Evolutionary conservation across 2,113 vertebrate genomes (phyloP).

Genomic region (Steatornis caripensis): DNA sequence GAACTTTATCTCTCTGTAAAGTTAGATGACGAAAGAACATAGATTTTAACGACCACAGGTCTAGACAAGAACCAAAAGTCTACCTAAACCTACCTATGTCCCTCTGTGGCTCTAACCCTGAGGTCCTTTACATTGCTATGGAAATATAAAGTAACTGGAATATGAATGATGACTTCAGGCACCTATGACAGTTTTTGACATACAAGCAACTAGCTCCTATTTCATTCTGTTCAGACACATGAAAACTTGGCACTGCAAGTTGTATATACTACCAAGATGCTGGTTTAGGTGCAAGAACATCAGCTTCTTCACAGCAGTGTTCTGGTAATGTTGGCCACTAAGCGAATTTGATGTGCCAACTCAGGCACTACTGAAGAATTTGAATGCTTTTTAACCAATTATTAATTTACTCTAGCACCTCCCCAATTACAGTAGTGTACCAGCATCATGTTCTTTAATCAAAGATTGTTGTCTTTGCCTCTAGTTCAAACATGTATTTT

Average conservation of each 20-base stretch:
- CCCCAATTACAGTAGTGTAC: neutral
- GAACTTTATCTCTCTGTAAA: neutral
- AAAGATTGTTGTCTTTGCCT: slow-evolving; percentile 3
- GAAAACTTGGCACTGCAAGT: neutral
- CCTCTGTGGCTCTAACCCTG: neutral
- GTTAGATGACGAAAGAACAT: neutral
- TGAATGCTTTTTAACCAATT: slow-evolving; percentile 8
- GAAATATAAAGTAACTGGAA: neutral
- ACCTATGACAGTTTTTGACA: neutral
- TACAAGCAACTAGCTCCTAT: neutral
- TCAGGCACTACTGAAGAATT: neutral
- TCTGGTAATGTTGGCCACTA: neutral
- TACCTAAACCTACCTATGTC: neutral
- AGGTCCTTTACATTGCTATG: neutral
- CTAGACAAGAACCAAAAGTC: neutral
- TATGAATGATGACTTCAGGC: neutral
- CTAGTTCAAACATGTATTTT: slow-evolving; percentile 29
- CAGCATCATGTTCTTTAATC: slow-evolving; percentile 23
- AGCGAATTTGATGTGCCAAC: neutral
- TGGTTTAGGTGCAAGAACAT: neutral
- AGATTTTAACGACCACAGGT: neutral
- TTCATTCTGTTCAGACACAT: neutral
- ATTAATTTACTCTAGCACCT: slow-evolving; percentile 33
- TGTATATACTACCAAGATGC: neutral
- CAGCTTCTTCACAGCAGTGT: neutral